Evolutionary conservation across 1,140 invertebrate species (phyloP), one percentile per base, ranked within the genome.

Genomic region (Pseudachorutes palmiensis): DNA sequence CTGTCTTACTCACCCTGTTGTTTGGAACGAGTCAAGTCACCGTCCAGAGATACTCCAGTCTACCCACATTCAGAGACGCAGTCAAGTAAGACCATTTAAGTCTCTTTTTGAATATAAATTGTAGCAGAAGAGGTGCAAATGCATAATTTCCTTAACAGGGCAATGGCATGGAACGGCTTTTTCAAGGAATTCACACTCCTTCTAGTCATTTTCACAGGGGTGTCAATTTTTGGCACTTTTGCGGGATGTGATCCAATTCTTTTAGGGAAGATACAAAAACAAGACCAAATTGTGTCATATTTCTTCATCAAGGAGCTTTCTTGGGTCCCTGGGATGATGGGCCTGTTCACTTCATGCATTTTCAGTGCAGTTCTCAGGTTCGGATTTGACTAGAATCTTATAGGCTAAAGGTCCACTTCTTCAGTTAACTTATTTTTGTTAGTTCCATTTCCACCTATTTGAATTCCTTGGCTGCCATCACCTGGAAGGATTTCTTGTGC

Each of bases 11-110:
- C 76, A 73, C 82, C 1, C 75, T 77, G 29, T 76, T 81, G n/a
- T 82, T 79, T 73, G 81, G 80, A 1, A 78, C 79, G 16, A 81
- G 82, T 71, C 82, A 83, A 73, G 77, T 80, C 0, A 79, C 81
- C 73, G 78, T 83, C 3, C 82, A 83, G 68, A 67, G 82, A 64
- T 80, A 79, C 31, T 75, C 72, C 30, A 74, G 74, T 49, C 61
- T 75, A 0, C 66, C 66, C n/a, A 67, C 66, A 19, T 30, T 68
- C 24, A 63, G 32, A 59, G 28, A 62, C 31, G 72, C 68, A 12
- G 16, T 31, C 22, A 58, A 32, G 32, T 33, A 36, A 26, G 29
- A 2, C 28, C 9, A 5, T 41, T 45, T 55, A 19, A 19, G 51
- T 16, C 12, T 14, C 24, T 24, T 55, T 55, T 55, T 55, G 51